Conservation (phyloP, 2,888 invertebrate species). For the Zootermopsis nevadensis region DNA sequence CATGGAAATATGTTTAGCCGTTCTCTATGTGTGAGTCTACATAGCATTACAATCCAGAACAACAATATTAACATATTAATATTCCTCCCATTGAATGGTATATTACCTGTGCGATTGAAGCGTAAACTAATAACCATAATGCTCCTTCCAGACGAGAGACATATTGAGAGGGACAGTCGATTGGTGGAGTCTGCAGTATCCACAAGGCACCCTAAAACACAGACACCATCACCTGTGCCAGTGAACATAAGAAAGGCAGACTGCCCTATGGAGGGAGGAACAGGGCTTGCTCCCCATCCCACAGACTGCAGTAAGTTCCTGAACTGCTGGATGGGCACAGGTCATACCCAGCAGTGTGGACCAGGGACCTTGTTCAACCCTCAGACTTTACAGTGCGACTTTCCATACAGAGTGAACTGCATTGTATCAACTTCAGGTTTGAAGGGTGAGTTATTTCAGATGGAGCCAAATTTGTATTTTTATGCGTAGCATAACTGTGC, state of each 20-base stretch:
- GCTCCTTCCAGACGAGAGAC: not conserved
- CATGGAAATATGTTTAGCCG: too few species aligned
- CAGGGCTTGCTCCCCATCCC: conserved; percentile 70
- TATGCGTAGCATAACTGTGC: too few species aligned
- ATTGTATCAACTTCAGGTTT: not conserved
- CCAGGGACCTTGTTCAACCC: conserved; percentile 74
- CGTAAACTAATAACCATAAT: too few species aligned
- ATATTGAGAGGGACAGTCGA: not conserved
- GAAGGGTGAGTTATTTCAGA: not conserved
- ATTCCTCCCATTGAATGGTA: too few species aligned
- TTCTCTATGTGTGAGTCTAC: too few species aligned
- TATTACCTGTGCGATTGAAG: too few species aligned
- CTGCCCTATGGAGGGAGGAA: conserved; percentile 54
- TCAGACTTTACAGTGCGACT: conserved; percentile 68
- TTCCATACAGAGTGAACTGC: conserved; percentile 69
- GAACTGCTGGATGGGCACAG: conserved; percentile 71
- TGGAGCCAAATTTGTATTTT: too few species aligned
- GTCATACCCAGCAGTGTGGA: conserved; percentile 70
- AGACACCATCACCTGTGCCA: not conserved
- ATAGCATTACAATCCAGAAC: too few species aligned
- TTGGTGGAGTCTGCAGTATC: not conserved
- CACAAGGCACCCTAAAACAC: not conserved
- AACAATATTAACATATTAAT: too few species aligned
- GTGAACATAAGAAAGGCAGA: not conserved
- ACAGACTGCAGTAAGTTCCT: conserved; percentile 72